These are phyloP conservation scores for Sinotaia quadrata DNA, from an alignment of 2,888 invertebrate species.

Conservation along the genomic window DNA sequence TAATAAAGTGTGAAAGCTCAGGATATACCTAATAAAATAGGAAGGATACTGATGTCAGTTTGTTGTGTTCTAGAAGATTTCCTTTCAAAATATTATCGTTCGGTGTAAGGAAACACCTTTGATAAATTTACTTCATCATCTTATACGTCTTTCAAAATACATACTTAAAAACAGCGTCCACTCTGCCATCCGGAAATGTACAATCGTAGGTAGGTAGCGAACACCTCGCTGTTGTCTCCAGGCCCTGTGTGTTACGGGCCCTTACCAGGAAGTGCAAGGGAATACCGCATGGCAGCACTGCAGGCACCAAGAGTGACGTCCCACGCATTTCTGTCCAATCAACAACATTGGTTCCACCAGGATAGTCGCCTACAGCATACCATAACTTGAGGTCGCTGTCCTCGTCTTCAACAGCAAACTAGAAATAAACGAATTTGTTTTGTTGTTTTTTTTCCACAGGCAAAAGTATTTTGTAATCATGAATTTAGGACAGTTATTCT, in stretches of 20 bases:
- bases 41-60: too few relatives aligned
- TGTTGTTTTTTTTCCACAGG: too few relatives aligned
- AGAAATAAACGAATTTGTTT: too few relatives aligned
- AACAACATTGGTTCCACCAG: slow-evolving; percentile 15
- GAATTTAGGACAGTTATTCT: too few relatives aligned
- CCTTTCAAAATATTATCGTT: too few relatives aligned
- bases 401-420: slow-evolving; percentile 4
- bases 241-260: slow-evolving; percentile 52
- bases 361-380: slow-evolving; percentile 17
- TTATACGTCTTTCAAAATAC: background rate
- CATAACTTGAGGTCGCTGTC: slow-evolving; percentile 16
- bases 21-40: too few relatives aligned
- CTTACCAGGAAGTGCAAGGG: slow-evolving; percentile 55
- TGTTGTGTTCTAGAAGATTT: too few relatives aligned
- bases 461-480: too few relatives aligned
- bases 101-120: too few relatives aligned
- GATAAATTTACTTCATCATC: background rate
- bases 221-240: slow-evolving; percentile 43
- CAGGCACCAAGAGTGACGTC: slow-evolving; percentile 39
- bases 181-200: slow-evolving; percentile 53
- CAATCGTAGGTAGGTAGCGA: slow-evolving; percentile 52
- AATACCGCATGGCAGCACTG: slow-evolving; percentile 43
- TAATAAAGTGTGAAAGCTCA: too few relatives aligned
- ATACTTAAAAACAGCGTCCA: slow-evolving; percentile 45
- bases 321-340: slow-evolving; percentile 18